Base-by-base conservation (phyloP, 2,113 vertebrate genomes). In the Notothenia rossii region DNA sequence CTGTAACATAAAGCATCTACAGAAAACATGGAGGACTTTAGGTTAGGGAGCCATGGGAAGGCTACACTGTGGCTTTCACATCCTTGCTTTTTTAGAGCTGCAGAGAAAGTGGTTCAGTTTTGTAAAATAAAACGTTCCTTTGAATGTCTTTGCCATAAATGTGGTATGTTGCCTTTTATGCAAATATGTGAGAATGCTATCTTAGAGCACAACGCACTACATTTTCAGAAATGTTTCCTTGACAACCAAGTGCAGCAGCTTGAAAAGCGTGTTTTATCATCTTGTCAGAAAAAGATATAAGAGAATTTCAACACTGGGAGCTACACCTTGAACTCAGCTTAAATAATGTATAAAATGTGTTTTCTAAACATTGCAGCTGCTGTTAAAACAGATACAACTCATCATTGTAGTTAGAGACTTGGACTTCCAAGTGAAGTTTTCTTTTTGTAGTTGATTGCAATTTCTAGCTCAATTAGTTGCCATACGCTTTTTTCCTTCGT, bases 201-300 rank as follows among this genome's bases (percentile, higher is more conserved):
- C 65, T 80, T 45, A 7, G 50, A 82, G 72, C 68, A 71, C 10
- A 72, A 65, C 9, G 7, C 63, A 20, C 72, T 77, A 40, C 62
- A n/a, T 82, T 84, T 81, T 58, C 77, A 86, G 62, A 86, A 83
- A 85, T 55, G 87, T 90, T 91, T 80, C 85, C 85, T 79, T 93
- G 88, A 86, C 86, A 91, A 92, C 84, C 15, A 13, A 79, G 66
- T 72, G 82, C 75, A 78, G 81, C 65, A 77, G 77, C 79, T 77
- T 71, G 74, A 85, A 40, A 82, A 81, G 79, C 43, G 45, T 50
- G 40, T 84, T 84, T 87, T 78, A 45, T 79, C 70, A 48, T 87
- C 82, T 81, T 72, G 40, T 75, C 73, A 86, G 61, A 59, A 46
- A 40, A 55, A 62, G 48, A 85, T 81, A 77, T 60, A 56, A 22